phyloP scores from a whole-genome alignment of 2,113 vertebrate species.

The Urocynchramus pylzowi region DNA sequence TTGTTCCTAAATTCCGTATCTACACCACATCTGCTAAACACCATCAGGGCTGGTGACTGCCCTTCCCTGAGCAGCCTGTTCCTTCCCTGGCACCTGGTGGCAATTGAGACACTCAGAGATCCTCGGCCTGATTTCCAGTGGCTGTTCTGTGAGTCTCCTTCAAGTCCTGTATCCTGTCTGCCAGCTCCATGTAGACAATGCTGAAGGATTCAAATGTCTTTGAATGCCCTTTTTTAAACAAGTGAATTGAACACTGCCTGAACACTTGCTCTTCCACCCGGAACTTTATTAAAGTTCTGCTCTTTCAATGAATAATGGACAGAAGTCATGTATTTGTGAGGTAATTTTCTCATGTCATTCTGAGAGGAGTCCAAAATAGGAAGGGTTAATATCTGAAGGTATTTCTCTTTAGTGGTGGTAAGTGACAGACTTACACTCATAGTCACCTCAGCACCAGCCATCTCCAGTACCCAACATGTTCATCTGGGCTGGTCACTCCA shows the following conservation, averaged over 20 bases:
- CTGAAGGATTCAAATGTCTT: neutral
- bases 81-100: neutral
- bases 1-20: neutral
- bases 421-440: neutral
- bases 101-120: neutral
- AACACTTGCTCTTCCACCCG: neutral
- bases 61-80: neutral
- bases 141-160: neutral
- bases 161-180: neutral
- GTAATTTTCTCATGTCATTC: neutral
- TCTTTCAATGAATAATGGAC: neutral
- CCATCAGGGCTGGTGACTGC: neutral
- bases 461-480: neutral
- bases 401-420: neutral
- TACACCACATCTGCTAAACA: rapidly evolving
- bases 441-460: neutral
- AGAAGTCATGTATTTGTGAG: neutral
- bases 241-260: neutral
- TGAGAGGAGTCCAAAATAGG: neutral
- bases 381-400: neutral
- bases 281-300: neutral
- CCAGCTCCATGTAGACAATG: neutral
- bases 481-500: neutral
- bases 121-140: neutral
- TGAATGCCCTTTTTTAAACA: neutral